A percentile compares a stretch with the other conserved stretches of the same genome.
These are phyloP conservation scores for Entomyzon cyanotis DNA, from an alignment of 2,113 vertebrate genomes.

Conservation along the genomic window DNA sequence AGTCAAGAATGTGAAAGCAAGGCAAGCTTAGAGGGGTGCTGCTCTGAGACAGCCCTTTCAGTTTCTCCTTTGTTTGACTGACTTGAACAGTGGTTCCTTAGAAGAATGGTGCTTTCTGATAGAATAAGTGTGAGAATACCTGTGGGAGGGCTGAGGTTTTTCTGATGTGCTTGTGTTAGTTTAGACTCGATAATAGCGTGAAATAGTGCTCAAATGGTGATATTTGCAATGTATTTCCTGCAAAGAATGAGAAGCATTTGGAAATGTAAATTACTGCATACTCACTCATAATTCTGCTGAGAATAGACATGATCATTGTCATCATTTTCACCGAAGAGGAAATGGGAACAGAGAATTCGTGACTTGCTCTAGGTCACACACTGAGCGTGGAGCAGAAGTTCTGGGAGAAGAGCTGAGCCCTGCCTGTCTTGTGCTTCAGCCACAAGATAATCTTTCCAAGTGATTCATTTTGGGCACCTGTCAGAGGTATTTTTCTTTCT, in stretches of 20 bases:
- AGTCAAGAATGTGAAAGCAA: neutral
- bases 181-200: neutral
- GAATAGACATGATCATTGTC: neutral
- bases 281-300: slow-evolving; percentile 1
- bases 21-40: neutral
- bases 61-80: neutral
- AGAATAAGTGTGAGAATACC: neutral
- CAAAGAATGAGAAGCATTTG: neutral
- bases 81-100: neutral
- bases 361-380: slow-evolving; percentile 44
- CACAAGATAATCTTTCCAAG: neutral
- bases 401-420: neutral
- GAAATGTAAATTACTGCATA: neutral
- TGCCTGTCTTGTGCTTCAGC: slow-evolving; percentile 37
- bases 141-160: neutral
- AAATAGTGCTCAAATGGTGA: neutral
- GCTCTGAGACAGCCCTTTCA: neutral
- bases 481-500: neutral
- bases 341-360: slow-evolving; percentile 46
- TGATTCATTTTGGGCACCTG: neutral
- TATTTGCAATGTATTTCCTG: neutral
- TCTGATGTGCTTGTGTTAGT: neutral
- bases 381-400: neutral
- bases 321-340: slow-evolving; percentile 33
- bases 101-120: neutral